A percentile compares a stretch with the other conserved stretches of the same genome.
Conservation (phyloP, 92 coral and sea anemone species). For the Palythoa grandiflora region DNA sequence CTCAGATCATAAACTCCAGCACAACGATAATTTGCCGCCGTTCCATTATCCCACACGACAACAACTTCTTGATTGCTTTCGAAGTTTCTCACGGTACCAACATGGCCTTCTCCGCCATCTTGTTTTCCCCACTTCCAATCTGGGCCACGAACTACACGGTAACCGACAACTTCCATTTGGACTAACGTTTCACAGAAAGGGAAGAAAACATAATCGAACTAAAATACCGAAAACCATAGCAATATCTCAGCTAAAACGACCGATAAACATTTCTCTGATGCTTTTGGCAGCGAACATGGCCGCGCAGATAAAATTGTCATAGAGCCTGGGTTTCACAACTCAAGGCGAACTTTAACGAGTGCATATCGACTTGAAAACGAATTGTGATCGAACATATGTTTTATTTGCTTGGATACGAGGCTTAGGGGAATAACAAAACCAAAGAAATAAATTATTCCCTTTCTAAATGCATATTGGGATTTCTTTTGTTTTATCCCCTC, state of each 20-base stretch:
- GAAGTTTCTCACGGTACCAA: slow-evolving; percentile 96
- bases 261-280: neutral
- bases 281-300: slow-evolving; percentile 37
- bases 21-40: slow-evolving; percentile 98
- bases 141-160: slow-evolving; percentile 98
- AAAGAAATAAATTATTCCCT: too few species aligned
- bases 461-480: too few species aligned
- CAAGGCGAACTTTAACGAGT: slow-evolving; percentile 19
- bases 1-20: slow-evolving; percentile 91
- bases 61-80: slow-evolving; percentile 99
- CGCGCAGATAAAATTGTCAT: neutral
- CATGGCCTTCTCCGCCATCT: slow-evolving; percentile 99
- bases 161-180: slow-evolving; percentile 95
- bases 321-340: slow-evolving; percentile 37
- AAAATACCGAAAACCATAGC: neutral
- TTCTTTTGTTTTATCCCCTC: too few species aligned
- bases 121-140: slow-evolving; percentile 99
- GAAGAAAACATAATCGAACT: neutral
- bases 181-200: neutral
- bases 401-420: too few species aligned
- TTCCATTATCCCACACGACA: slow-evolving; percentile 99
- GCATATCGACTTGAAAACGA: slow-evolving; percentile 2
- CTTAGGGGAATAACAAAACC: too few species aligned
- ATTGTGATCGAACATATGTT: neutral
- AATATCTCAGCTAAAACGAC: slow-evolving; percentile 2